phyloP scores from a whole-genome alignment of 2,113 vertebrate genomes.

The Smithornis capensis region DNA sequence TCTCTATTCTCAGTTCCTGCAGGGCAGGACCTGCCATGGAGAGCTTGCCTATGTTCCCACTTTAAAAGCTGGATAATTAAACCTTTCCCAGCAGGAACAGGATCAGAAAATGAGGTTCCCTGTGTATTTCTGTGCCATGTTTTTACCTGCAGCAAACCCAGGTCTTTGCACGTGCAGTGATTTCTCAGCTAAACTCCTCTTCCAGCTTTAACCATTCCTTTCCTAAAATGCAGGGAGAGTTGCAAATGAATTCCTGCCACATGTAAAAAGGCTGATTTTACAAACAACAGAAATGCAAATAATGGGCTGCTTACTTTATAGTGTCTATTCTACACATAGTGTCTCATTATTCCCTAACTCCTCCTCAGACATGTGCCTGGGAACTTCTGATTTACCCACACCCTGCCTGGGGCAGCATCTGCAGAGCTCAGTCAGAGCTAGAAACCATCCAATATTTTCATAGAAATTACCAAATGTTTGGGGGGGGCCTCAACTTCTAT shows the following conservation, averaged over 20 bases:
- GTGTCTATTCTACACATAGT: accelerated
- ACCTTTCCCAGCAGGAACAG: not conserved
- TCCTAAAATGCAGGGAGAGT: not conserved
- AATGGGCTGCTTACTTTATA: not conserved
- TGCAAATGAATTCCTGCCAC: not conserved
- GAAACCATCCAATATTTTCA: not conserved
- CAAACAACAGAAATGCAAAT: not conserved
- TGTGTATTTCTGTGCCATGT: not conserved
- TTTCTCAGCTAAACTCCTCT: not conserved
- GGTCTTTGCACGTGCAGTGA: accelerated
- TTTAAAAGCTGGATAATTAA: not conserved
- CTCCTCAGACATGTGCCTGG: not conserved
- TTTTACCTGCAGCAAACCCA: not conserved
- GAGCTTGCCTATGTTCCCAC: accelerated
- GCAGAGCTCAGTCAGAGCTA: not conserved
- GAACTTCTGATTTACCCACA: not conserved
- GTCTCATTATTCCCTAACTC: not conserved
- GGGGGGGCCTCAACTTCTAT: not conserved
- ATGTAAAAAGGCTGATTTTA: not conserved
- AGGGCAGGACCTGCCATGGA: not conserved
- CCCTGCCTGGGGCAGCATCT: not conserved
- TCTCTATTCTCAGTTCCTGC: not conserved
- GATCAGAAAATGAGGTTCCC: not conserved
- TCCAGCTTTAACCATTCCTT: not conserved
- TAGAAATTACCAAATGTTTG: not conserved